phyloP scores from a whole-genome alignment of 2,797 vertebrate species.

The Naso thynnoides region DNA sequence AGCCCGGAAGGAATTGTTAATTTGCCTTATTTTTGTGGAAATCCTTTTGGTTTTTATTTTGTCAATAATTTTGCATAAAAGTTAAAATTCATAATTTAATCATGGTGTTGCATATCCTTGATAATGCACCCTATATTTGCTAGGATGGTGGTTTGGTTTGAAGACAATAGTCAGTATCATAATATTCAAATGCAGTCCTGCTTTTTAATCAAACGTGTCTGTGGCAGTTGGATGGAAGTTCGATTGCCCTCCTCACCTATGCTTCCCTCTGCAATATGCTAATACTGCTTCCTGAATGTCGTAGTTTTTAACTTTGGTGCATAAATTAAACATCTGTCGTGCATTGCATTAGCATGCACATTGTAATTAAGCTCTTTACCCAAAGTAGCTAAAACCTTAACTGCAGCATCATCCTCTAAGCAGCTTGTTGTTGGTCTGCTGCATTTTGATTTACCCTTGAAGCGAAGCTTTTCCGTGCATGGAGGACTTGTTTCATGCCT shows the following conservation, averaged over 20 bases:
- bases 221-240: neutral
- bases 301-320: slow-evolving; percentile 1
- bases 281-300: slow-evolving; percentile 10
- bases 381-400: slow-evolving; percentile 7
- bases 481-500: slow-evolving; percentile 5
- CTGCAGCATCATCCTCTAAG: neutral
- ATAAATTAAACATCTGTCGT: slow-evolving; percentile 26
- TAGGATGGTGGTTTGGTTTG: neutral
- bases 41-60: slow-evolving; percentile 22
- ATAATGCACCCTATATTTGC: slow-evolving; percentile 1
- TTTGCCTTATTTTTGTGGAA: slow-evolving; percentile 2
- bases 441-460: slow-evolving; percentile 50
- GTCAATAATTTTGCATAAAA: slow-evolving; percentile 12
- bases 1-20: too few species aligned
- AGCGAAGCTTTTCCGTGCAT: slow-evolving; percentile 15
- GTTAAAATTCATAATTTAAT: too few species aligned
- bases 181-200: too few species aligned
- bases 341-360: slow-evolving; percentile 12
- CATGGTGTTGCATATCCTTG: slow-evolving; percentile 5
- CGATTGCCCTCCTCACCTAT: slow-evolving; percentile 1
- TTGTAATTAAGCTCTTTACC: slow-evolving; percentile 4
- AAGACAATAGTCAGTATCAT: too few species aligned
- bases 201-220: neutral
- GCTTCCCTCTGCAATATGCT: slow-evolving; percentile 23
- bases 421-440: slow-evolving; percentile 25